Conservation (phyloP, 2,888 invertebrate species). For the Colletes collaris region DNA sequence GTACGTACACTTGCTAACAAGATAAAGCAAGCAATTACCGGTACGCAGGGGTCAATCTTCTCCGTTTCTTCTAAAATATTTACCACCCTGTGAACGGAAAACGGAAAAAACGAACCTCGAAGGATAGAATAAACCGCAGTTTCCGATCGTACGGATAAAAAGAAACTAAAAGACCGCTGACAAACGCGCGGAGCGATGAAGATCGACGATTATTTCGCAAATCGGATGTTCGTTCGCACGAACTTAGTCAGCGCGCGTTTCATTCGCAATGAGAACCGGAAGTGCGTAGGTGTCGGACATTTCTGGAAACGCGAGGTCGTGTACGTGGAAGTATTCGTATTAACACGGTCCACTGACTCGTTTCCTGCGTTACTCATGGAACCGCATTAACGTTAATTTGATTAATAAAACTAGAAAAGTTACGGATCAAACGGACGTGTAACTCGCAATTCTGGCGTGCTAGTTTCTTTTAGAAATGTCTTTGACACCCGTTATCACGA, state of each 20-base stretch:
- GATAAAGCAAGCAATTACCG: conserved; percentile 74
- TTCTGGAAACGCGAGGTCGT: conserved; percentile 59
- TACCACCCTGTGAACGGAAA: conserved; percentile 49
- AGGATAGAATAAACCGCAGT: too few species aligned
- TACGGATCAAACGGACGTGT: conserved; percentile 1
- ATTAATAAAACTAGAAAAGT: conserved; percentile 39
- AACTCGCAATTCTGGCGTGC: background rate
- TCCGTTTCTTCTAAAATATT: conserved; percentile 36
- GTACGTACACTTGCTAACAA: conserved; percentile 69
- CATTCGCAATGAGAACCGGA: conserved; percentile 64
- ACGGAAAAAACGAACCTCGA: conserved; percentile 20
- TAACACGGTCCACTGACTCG: conserved; percentile 46
- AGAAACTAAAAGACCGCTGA: background rate
- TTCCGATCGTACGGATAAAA: too few species aligned
- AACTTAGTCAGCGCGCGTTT: conserved; percentile 13
- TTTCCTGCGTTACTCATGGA: conserved; percentile 50
- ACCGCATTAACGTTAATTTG: conserved; percentile 22
- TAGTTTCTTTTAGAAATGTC: too few species aligned
- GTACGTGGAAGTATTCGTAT: conserved; percentile 53
- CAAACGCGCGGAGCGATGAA: too few species aligned
- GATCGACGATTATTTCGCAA: background rate
- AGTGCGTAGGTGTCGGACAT: conserved; percentile 66
- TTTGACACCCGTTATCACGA: too few species aligned
- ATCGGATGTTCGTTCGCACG: conserved; percentile 23
- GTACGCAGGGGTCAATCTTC: conserved; percentile 59